Evolutionary conservation across 2,797 vertebrate species (phyloP).

Genomic region (Eulemur albifrons): DNA sequence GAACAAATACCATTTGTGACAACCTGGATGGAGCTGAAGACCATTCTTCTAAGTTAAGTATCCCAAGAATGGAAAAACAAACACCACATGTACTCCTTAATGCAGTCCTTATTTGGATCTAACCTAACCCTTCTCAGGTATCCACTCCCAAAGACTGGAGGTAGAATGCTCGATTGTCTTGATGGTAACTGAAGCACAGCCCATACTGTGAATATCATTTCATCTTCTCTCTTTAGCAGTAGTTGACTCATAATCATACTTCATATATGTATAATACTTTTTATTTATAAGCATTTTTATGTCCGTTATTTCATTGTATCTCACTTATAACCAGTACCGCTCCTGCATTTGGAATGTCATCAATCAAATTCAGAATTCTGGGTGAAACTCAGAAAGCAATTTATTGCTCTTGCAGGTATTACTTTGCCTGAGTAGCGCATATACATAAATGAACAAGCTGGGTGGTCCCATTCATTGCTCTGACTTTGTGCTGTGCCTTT

Average conservation of each 20-base stretch:
- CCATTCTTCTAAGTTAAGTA: neutral
- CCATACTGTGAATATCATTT: neutral
- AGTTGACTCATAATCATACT: neutral
- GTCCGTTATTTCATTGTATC: conserved; percentile 12
- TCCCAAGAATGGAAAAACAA: neutral
- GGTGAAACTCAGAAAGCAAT: neutral
- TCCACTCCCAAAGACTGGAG: neutral
- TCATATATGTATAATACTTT: neutral
- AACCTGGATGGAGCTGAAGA: too few species aligned
- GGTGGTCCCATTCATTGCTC: conserved; percentile 23
- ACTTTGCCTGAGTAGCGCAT: neutral
- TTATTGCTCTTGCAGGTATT: neutral
- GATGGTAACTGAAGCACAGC: neutral
- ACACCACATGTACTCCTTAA: neutral
- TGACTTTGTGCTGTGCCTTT: conserved; percentile 40
- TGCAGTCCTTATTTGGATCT: neutral
- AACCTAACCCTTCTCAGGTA: neutral
- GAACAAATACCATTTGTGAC: too few species aligned
- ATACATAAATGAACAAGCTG: neutral
- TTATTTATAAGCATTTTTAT: neutral
- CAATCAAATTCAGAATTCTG: conserved; percentile 41
- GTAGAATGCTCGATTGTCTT: neutral
- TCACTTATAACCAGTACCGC: neutral
- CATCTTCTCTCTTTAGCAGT: neutral
- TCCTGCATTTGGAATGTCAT: conserved; percentile 19